phyloP scores from a whole-genome alignment of 2,113 vertebrate species.

The Carollia perspicillata region DNA sequence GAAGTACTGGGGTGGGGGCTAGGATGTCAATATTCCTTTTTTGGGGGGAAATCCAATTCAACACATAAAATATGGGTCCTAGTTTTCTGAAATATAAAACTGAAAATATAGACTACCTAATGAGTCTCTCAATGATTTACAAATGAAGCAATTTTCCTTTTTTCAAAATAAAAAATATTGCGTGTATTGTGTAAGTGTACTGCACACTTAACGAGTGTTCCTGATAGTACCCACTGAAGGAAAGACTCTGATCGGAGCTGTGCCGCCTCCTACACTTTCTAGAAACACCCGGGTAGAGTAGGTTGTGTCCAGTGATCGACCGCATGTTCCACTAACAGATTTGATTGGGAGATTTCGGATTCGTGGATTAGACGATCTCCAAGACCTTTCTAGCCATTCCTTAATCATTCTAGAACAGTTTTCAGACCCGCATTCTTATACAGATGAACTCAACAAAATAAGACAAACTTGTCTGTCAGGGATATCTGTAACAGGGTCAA shows the following conservation, averaged over 20 bases:
- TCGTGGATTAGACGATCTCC: not conserved
- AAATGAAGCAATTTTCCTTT: not conserved
- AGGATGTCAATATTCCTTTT: not conserved
- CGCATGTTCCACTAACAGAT: not conserved
- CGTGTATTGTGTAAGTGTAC: too few species aligned
- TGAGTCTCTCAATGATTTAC: not conserved
- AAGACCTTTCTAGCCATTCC: not conserved
- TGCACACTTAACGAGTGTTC: not conserved
- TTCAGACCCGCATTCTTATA: not conserved
- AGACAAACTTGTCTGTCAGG: not conserved
- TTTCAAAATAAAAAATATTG: not conserved
- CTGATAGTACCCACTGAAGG: not conserved
- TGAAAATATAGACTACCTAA: not conserved
- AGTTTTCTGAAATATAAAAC: not conserved
- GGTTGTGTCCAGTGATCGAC: not conserved
- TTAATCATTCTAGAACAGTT: not conserved
- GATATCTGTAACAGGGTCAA: too few species aligned
- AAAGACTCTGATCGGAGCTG: not conserved
- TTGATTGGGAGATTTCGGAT: not conserved
- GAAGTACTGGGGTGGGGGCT: fast-evolving
- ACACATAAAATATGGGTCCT: not conserved
- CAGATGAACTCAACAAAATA: not conserved
- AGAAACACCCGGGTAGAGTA: not conserved
- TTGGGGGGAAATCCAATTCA: not conserved
- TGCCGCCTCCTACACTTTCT: not conserved